Percentiles rank a stretch among this genome's conserved stretches.
Evolutionary conservation across 2,797 vertebrate species (phyloP).

Genomic region (Parauchenoglanis ngamensis): DNA sequence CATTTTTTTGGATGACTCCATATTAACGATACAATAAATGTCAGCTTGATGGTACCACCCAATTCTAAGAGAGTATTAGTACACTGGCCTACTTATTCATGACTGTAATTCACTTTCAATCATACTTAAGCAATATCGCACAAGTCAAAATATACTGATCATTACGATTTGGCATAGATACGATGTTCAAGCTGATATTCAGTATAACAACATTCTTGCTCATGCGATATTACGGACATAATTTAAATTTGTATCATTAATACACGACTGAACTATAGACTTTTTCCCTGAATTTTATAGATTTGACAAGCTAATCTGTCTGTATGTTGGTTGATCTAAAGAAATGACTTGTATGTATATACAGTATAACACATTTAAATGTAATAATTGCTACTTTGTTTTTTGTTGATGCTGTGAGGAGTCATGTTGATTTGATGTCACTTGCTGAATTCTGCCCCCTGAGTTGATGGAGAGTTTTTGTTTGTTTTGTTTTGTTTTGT

Average conservation of each 20-base stretch:
- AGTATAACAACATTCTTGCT: not conserved
- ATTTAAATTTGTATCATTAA: not conserved
- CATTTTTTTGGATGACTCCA: too few relatives aligned
- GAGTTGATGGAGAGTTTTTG: not conserved
- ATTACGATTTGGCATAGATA: not conserved
- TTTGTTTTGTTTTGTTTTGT: not conserved
- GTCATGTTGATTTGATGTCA: not conserved
- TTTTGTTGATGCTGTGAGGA: not conserved
- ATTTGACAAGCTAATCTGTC: not conserved
- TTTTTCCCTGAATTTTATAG: not conserved
- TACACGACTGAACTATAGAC: not conserved
- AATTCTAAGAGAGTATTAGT: not conserved
- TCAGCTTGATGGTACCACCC: not conserved
- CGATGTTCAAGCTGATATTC: not conserved
- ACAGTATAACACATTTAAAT: not conserved
- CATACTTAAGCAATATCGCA: not conserved
- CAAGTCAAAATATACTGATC: not conserved
- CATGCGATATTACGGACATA: too few relatives aligned
- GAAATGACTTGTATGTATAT: not conserved
- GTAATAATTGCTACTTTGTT: not conserved
- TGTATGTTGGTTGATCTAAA: not conserved
- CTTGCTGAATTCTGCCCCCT: not conserved
- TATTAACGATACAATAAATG: not conserved
- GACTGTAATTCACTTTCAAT: not conserved
- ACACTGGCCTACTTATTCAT: not conserved